Base-by-base conservation (phyloP, 1,140 invertebrate species). In the Tetramorium parvispinum region DNA sequence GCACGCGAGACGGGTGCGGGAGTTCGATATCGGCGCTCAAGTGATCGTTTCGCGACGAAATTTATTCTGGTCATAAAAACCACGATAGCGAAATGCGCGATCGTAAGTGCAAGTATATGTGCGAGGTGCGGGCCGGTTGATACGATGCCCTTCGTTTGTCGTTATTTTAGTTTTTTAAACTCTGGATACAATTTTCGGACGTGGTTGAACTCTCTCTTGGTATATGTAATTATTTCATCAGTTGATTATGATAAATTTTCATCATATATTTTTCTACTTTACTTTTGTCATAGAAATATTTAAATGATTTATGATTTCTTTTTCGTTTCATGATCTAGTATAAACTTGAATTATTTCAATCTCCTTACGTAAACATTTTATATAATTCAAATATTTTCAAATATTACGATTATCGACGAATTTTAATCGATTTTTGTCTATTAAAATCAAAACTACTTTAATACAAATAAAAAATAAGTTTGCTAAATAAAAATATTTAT, bases 21-120 rank as follows among this genome's bases (percentile, higher is more conserved):
- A 83, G 75, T 85, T 78, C 82, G 82, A 85, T 85, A 85, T 85
- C 82, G 71, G 13, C 59, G 82, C 59, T 59, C 73, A 78, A 51
- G 82, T 78, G 82, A 85, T 78, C 82, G 82, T 85, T 78, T n/a
- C 37, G 61, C 82, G 46, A 46, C 82, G 59, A 68, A 85, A 85
- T 85, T 77, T 85, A 85, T 85, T 85, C 82, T 73, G 43, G 73
- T 24, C 73, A 63, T 85, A 85, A 85, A 83, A 83, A 83, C 79
- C 79, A 40, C 79, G 79, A 83, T 83, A 83, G 79, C 79, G 68
- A 83, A 83, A 83, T 75, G 79, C 53, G 68, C 79, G 53, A 75
- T 43, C 79, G 79, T 83, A 83, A 75, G 66, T 75, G 68, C 68
- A 40, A 73, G 68, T 82, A 73, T 71, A 82, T 46, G 53, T 53